phyloP scores from a whole-genome alignment of 92 coral and sea anemone genomes.

The Meandrina meandrites region DNA sequence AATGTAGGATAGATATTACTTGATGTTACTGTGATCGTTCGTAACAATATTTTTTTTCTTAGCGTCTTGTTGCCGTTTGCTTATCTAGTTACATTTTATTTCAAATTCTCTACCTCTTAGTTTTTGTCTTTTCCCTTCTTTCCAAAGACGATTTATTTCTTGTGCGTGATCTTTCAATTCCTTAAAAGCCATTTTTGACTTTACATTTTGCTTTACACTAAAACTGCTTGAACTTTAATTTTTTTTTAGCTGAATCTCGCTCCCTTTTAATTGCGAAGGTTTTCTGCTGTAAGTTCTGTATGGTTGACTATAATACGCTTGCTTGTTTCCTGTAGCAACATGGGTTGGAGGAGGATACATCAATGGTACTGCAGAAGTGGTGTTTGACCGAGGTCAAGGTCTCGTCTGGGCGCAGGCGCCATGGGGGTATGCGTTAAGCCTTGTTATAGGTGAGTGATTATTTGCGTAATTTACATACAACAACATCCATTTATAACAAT shows the following conservation, averaged over 20 bases:
- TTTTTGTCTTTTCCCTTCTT: background rate
- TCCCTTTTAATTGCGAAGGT: background rate
- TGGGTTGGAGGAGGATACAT: constrained; percentile 96
- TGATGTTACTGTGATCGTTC: background rate
- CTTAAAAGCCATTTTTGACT: background rate
- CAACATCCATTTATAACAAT: no score
- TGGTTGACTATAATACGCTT: background rate
- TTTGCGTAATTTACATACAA: no score
- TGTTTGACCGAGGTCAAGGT: constrained; percentile 57
- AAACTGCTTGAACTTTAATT: background rate
- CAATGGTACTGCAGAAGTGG: constrained; percentile 84
- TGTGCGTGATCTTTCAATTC: background rate
- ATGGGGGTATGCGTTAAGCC: constrained; percentile 88
- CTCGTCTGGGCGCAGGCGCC: constrained; percentile 91
- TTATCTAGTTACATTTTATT: background rate
- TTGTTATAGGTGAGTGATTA: constrained; percentile 65
- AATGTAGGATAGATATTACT: background rate
- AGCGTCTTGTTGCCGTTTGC: background rate
- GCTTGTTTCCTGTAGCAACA: constrained; percentile 58
- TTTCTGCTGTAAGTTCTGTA: background rate
- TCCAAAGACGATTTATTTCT: background rate
- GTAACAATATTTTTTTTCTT: background rate
- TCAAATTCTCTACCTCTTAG: background rate
- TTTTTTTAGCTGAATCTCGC: background rate
- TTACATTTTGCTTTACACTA: background rate